Evolutionary conservation across 1,140 invertebrate genomes (phyloP).

Genomic region (Octopus bimaculoides): DNA sequence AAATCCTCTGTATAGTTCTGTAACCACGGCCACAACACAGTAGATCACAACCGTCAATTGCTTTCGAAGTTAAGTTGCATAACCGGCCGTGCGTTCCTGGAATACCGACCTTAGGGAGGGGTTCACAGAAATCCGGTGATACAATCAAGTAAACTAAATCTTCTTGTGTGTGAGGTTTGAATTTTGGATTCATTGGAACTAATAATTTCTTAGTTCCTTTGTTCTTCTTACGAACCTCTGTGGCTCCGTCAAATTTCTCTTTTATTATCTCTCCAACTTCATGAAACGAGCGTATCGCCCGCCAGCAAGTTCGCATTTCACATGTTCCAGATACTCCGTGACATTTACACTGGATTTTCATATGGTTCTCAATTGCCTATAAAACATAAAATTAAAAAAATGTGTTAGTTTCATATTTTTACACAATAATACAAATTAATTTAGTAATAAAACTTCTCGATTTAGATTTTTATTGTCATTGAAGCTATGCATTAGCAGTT

Average conservation of each 20-base stretch:
- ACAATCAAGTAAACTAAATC: constrained; percentile 88
- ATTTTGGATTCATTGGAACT: constrained; percentile 50
- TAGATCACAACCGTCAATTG: constrained; percentile 59
- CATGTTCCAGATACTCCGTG: constrained; percentile 96
- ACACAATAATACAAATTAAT: too few species aligned
- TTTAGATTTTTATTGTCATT: too few species aligned
- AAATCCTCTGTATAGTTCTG: constrained; percentile 62
- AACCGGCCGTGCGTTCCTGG: constrained; percentile 53
- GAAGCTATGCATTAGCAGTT: too few species aligned
- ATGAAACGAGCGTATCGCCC: constrained; percentile 80
- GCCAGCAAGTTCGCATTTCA: constrained; percentile 93
- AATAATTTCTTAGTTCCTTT: constrained; percentile 37
- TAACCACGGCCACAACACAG: constrained; percentile 63
- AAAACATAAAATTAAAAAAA: constrained; percentile 22
- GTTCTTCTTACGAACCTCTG: constrained; percentile 62
- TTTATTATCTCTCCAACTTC: constrained; percentile 77
- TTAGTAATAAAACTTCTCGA: too few species aligned
- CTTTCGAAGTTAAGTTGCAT: constrained; percentile 59
- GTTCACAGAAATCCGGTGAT: constrained; percentile 95
- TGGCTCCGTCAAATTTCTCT: constrained; percentile 81
- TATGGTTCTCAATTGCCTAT: constrained; percentile 51
- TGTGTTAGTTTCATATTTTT: neutral
- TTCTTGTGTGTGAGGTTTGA: constrained; percentile 50
- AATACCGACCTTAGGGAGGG: constrained; percentile 62
- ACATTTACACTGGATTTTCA: constrained; percentile 75